A percentile compares a stretch with the other conserved stretches of the same genome.
These are phyloP conservation scores for Xenopus borealis DNA, from an alignment of 2,113 vertebrate genomes.

Conservation along the genomic window DNA sequence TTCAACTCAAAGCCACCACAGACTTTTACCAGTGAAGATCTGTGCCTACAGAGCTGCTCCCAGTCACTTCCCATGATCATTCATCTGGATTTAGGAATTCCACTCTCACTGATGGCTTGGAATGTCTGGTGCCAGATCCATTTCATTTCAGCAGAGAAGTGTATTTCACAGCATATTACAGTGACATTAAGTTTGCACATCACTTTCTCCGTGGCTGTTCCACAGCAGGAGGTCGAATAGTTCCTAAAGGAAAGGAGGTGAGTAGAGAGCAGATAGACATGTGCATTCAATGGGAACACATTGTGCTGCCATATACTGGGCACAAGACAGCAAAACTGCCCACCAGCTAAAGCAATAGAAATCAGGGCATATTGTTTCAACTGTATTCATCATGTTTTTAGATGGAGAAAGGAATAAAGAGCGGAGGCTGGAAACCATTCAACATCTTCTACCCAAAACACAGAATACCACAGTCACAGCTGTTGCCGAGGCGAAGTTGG, in stretches of 20 bases:
- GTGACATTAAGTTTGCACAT: not conserved
- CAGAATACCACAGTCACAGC: constrained; percentile 32
- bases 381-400: constrained; percentile 32
- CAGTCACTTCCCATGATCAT: too few species aligned
- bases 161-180: not conserved
- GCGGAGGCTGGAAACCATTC: constrained; percentile 31
- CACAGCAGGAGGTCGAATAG: constrained; percentile 24
- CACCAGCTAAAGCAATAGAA: constrained; percentile 23
- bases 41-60: too few species aligned
- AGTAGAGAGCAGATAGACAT: constrained; percentile 9
- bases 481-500: constrained; percentile 25
- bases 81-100: too few species aligned
- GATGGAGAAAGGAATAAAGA: constrained; percentile 31
- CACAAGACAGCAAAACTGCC: constrained; percentile 9
- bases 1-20: too few species aligned
- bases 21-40: too few species aligned
- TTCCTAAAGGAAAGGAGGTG: constrained; percentile 1
- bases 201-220: not conserved
- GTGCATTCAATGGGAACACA: constrained; percentile 24
- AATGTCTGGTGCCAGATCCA: not conserved
- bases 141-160: not conserved
- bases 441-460: constrained; percentile 32
- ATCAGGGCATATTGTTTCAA: constrained; percentile 28
- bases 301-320: constrained; percentile 20
- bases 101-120: not conserved